phyloP scores from a whole-genome alignment of 2,888 invertebrate genomes.

The Caradrina kadenii region DNA sequence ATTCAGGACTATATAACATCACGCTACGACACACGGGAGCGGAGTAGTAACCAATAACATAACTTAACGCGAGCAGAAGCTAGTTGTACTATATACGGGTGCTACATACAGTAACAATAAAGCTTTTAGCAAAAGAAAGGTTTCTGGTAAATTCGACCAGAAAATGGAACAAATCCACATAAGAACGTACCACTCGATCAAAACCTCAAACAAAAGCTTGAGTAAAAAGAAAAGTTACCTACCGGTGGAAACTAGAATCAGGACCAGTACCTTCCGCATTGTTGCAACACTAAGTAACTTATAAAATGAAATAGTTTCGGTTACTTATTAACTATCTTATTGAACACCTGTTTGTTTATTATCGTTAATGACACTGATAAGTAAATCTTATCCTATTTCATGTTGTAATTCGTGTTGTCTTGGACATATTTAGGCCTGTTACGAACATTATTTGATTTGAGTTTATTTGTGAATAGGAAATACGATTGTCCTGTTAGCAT shows the following conservation, averaged over 20 bases:
- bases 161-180: conserved; percentile 20
- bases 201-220: conserved; percentile 4
- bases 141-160: conserved; percentile 1
- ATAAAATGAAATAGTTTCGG: neutral
- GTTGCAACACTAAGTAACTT: conserved; percentile 14
- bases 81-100: too few relatives aligned
- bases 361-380: conserved; percentile 19
- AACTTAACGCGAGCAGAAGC: too few relatives aligned
- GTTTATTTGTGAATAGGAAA: too few relatives aligned
- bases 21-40: too few relatives aligned
- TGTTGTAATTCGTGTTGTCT: conserved; percentile 4
- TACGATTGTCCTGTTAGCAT: too few relatives aligned
- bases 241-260: conserved; percentile 29
- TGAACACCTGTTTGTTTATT: conserved; percentile 5
- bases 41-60: too few relatives aligned
- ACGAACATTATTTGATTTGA: neutral
- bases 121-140: neutral
- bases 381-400: conserved; percentile 20
- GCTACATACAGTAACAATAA: too few relatives aligned
- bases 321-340: conserved; percentile 12
- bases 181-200: conserved; percentile 10
- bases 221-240: conserved; percentile 8
- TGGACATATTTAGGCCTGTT: neutral
- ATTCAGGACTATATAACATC: too few relatives aligned
- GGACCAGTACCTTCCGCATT: conserved; percentile 26